Evolutionary conservation across 1,140 invertebrate genomes (phyloP).

Genomic region (Sitodiplosis mosellana): DNA sequence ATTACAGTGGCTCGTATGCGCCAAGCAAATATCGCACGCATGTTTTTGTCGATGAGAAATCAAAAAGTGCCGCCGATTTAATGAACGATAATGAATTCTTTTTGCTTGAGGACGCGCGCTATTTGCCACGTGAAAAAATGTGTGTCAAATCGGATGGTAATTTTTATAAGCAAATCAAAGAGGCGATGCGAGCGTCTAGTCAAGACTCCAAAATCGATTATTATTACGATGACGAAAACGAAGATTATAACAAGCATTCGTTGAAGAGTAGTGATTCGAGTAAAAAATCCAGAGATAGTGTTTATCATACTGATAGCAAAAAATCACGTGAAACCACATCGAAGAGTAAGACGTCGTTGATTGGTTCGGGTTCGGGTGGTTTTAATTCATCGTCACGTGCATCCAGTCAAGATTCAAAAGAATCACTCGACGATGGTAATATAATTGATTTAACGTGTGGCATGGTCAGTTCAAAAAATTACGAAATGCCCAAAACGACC

Average conservation of each 20-base stretch:
- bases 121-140: conserved; percentile 43
- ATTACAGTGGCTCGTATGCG: too few relatives aligned
- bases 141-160: conserved; percentile 44
- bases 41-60: conserved; percentile 26
- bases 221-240: conserved; percentile 33
- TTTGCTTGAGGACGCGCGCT: conserved; percentile 41
- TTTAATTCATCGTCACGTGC: conserved; percentile 24
- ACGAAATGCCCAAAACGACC: conserved; percentile 25
- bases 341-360: conserved; percentile 34
- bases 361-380: conserved; percentile 17
- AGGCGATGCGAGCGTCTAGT: conserved; percentile 37
- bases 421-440: conserved; percentile 18
- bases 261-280: conserved; percentile 41
- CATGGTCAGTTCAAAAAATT: conserved; percentile 15
- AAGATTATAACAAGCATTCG: conserved; percentile 8
- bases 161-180: conserved; percentile 44
- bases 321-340: conserved; percentile 34
- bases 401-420: conserved; percentile 45
- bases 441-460: conserved; percentile 6
- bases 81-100: conserved; percentile 38
- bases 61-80: conserved; percentile 31
- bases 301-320: conserved; percentile 41
- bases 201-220: conserved; percentile 45
- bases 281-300: conserved; percentile 37
- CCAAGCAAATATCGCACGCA: conserved; percentile 17